These are phyloP conservation scores for Oncorhynchus kisutch DNA, from an alignment of 2,113 vertebrate genomes.

Conservation along the genomic window DNA sequence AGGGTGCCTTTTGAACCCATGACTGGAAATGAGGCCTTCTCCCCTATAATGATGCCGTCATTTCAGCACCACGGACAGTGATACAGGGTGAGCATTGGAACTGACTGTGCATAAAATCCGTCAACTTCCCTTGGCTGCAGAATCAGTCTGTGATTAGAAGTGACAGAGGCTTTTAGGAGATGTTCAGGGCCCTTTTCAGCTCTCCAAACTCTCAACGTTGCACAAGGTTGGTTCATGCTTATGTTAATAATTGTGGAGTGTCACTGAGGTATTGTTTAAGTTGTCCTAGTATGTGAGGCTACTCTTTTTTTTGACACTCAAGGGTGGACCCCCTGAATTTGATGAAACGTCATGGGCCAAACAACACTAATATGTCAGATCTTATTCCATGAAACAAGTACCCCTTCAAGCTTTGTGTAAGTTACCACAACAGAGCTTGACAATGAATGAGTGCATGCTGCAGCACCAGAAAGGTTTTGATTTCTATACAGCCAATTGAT, in stretches of 20 bases:
- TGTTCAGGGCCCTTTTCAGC: conserved; percentile 25
- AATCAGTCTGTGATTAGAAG: conserved; percentile 59
- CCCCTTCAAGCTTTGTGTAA: too few relatives aligned
- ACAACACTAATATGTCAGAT: not conserved
- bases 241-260: conserved; percentile 18
- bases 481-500: too few relatives aligned
- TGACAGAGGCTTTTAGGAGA: conserved; percentile 51
- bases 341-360: not conserved
- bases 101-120: conserved; percentile 69
- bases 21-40: not conserved
- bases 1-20: not conserved
- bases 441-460: too few relatives aligned
- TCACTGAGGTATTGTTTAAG: conserved; percentile 30
- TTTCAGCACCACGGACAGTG: conserved; percentile 49
- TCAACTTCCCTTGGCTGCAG: conserved; percentile 49
- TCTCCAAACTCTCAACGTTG: conserved; percentile 41
- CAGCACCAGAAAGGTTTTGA: too few relatives aligned
- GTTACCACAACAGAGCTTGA: too few relatives aligned
- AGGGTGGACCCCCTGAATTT: not conserved
- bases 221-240: conserved; percentile 42
- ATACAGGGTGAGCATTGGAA: conserved; percentile 63
- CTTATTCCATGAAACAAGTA: too few relatives aligned
- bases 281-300: conserved; percentile 27
- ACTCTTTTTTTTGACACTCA: conserved; percentile 3
- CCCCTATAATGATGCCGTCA: conserved; percentile 55